phyloP scores from a whole-genome alignment of 2,888 invertebrate genomes.

The Macrophya alboannulata region DNA sequence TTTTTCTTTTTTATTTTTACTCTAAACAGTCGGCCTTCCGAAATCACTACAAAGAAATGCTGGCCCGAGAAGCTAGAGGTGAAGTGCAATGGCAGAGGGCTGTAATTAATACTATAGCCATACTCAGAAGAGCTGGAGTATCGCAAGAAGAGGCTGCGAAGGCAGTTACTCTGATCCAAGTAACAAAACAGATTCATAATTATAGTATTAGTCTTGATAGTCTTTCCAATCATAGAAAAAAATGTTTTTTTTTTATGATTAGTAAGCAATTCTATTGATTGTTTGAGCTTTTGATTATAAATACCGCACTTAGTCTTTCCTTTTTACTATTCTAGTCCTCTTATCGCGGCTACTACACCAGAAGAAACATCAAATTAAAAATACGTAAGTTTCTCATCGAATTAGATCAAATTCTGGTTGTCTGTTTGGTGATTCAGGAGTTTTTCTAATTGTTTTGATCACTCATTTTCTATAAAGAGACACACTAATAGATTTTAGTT shows the following conservation, averaged over 20 bases:
- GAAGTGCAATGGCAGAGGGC: constrained; percentile 74
- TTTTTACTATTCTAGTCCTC: constrained; percentile 63
- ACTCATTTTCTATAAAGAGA: background rate
- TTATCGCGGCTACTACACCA: constrained; percentile 71
- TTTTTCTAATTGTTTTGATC: background rate
- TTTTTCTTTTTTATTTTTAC: background rate
- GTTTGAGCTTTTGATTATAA: background rate
- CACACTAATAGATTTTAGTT: background rate
- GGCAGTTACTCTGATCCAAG: constrained; percentile 71
- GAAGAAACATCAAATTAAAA: constrained; percentile 65
- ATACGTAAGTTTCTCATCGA: background rate
- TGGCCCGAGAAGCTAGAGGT: constrained; percentile 68
- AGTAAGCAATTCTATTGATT: background rate
- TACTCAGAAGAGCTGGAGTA: constrained; percentile 71
- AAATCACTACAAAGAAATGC: constrained; percentile 72
- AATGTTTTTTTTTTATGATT: background rate
- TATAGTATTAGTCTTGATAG: background rate
- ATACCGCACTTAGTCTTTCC: background rate
- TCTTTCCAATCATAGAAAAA: too few species aligned
- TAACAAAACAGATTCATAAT: constrained; percentile 60
- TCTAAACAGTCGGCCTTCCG: constrained; percentile 71
- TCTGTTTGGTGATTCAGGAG: background rate
- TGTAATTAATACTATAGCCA: constrained; percentile 70
- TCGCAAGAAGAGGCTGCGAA: constrained; percentile 68
- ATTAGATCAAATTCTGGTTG: background rate